These are phyloP conservation scores for Enteromius mattozi DNA, from an alignment of 2,797 vertebrate genomes.

Conservation along the genomic window DNA sequence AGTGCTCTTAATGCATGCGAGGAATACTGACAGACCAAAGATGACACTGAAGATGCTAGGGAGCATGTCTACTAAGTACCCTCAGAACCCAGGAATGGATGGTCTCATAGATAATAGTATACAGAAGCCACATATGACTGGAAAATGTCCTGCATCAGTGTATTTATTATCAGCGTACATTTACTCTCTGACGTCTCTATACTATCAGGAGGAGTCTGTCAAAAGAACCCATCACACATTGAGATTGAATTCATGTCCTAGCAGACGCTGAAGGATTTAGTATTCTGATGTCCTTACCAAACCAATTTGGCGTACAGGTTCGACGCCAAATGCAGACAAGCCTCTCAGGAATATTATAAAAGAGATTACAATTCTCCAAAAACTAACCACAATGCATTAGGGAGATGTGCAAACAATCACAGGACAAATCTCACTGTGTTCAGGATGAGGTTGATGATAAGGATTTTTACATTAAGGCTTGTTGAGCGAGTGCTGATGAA, in stretches of 20 bases:
- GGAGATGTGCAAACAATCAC: conserved; percentile 24
- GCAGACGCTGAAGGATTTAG: not conserved
- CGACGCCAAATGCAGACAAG: not conserved
- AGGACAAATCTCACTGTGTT: conserved; percentile 12
- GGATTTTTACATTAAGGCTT: conserved; percentile 28
- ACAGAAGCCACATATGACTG: not conserved
- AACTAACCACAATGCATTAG: conserved; percentile 10
- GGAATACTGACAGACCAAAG: not conserved
- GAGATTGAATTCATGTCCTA: not conserved
- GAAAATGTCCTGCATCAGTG: not conserved
- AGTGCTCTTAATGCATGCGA: not conserved
- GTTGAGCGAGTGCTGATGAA: conserved; percentile 23
- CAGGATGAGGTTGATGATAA: conserved; percentile 23
- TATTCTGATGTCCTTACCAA: conserved; percentile 11
- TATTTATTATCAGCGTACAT: not conserved
- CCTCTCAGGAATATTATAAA: conserved; percentile 2
- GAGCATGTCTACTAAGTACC: not conserved
- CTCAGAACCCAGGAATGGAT: not conserved
- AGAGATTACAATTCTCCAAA: conserved; percentile 14
- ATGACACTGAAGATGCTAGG: not conserved
- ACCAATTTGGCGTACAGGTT: not conserved
- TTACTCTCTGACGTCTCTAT: not conserved
- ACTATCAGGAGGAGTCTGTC: not conserved
- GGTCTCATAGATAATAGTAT: not conserved
- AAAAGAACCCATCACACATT: not conserved